phyloP scores from a whole-genome alignment of 1,140 invertebrate species.

The Pseudomyrmex cubaensis region DNA sequence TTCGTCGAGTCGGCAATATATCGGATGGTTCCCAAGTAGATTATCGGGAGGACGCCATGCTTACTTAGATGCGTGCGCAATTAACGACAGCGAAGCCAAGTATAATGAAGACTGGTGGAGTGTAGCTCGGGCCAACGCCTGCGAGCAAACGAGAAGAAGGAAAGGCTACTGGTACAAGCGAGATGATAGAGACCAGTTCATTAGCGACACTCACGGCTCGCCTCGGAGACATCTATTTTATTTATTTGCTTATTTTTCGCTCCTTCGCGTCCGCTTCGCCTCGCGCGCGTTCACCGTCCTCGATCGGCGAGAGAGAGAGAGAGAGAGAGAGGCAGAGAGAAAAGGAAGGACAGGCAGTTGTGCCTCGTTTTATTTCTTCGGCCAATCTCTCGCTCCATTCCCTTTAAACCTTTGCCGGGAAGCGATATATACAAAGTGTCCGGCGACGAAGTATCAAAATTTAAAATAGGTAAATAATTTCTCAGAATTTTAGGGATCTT shows the following conservation, averaged over 20 bases:
- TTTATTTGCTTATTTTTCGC: constrained; percentile 79
- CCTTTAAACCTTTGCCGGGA: constrained; percentile 36
- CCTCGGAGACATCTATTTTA: constrained; percentile 80
- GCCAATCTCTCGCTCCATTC: constrained; percentile 52
- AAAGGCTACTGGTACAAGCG: constrained; percentile 57
- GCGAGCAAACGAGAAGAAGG: constrained; percentile 51
- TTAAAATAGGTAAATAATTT: background rate
- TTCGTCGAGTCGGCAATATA: constrained; percentile 63
- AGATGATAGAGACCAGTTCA: constrained; percentile 81
- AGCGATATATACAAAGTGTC: constrained; percentile 4
- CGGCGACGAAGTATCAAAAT: constrained; percentile 16
- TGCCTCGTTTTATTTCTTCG: constrained; percentile 46
- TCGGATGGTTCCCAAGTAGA: constrained; percentile 70
- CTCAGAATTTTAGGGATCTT: background rate
- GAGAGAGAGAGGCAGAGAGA: too few relatives aligned
- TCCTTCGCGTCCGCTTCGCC: constrained; percentile 39
- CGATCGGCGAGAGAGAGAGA: background rate
- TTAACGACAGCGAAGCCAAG: constrained; percentile 78
- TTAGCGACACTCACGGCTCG: constrained; percentile 80
- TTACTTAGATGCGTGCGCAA: constrained; percentile 80
- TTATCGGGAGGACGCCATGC: constrained; percentile 67
- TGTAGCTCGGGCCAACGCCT: constrained; percentile 61
- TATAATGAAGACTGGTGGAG: constrained; percentile 80
- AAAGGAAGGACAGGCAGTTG: background rate
- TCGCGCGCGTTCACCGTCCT: constrained; percentile 31